These are phyloP conservation scores for Dasyornis broadbenti DNA, from an alignment of 2,113 vertebrate genomes.

Conservation along the genomic window DNA sequence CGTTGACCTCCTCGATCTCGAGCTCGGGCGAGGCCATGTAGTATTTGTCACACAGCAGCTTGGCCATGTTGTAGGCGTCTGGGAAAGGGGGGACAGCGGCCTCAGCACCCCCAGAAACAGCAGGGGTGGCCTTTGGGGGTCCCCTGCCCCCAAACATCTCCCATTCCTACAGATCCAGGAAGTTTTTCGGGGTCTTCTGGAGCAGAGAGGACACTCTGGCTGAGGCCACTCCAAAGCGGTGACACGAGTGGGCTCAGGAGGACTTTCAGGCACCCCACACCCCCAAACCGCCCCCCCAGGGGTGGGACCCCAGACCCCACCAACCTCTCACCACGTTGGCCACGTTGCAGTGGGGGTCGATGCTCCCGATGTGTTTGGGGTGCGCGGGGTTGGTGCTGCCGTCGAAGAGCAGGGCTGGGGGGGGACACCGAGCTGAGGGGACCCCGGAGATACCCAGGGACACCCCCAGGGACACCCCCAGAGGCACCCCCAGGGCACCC, in stretches of 20 bases:
- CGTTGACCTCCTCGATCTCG: constrained; percentile 79
- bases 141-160: too few species aligned
- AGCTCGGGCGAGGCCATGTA: constrained; percentile 86
- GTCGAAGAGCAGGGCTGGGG: constrained; percentile 84
- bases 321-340: constrained; percentile 84
- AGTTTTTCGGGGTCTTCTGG: neutral
- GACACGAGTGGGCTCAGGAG: accelerated
- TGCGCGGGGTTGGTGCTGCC: constrained; percentile 88
- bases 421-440: neutral
- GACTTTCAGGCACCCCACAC: accelerated
- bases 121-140: accelerated
- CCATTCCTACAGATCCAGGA: neutral
- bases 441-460: neutral
- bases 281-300: neutral
- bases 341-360: constrained; percentile 86
- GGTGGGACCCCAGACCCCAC: neutral
- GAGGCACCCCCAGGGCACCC: neutral
- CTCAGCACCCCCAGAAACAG: neutral
- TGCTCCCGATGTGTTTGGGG: constrained; percentile 91
- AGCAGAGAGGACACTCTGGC: neutral
- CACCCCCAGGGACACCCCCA: neutral
- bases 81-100: neutral
- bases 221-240: neutral
- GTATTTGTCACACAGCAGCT: constrained; percentile 90
- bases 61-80: constrained; percentile 90